Evolutionary conservation across 2,888 invertebrate genomes (phyloP).

Genomic region (Sinotaia quadrata): DNA sequence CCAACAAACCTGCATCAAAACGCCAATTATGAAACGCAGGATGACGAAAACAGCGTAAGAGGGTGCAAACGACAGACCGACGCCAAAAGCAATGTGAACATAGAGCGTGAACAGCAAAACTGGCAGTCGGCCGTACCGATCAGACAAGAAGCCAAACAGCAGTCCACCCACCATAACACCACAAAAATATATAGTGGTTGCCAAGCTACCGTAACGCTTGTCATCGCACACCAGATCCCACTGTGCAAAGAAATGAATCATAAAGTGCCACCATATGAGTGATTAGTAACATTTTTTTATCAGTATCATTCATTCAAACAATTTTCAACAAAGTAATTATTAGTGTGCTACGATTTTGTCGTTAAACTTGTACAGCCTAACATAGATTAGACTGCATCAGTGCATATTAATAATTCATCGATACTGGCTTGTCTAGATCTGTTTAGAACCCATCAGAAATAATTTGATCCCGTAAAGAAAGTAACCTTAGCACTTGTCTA

Average conservation of each 20-base stretch:
- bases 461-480: too few species aligned
- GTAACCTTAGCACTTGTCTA: too few species aligned
- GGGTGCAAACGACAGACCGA: slow-evolving; percentile 44
- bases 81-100: slow-evolving; percentile 45
- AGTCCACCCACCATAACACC: slow-evolving; percentile 63
- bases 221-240: slow-evolving; percentile 57
- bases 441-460: too few species aligned
- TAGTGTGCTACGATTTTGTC: too few species aligned
- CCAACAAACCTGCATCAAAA: slow-evolving; percentile 52
- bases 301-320: too few species aligned
- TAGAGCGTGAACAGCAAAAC: slow-evolving; percentile 50
- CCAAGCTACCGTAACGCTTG: slow-evolving; percentile 41
- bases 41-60: slow-evolving; percentile 46
- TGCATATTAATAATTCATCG: too few species aligned
- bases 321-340: too few species aligned
- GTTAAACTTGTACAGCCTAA: too few species aligned
- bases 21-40: slow-evolving; percentile 51
- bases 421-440: too few species aligned
- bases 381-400: too few species aligned
- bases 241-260: slow-evolving; percentile 35
- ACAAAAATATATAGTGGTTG: slow-evolving; percentile 57
- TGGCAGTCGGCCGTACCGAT: slow-evolving; percentile 54
- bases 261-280: too few species aligned
- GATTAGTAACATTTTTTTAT: too few species aligned
- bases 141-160: slow-evolving; percentile 55